Base-by-base conservation (phyloP, 1,140 invertebrate species). In the Plodia interpunctella region DNA sequence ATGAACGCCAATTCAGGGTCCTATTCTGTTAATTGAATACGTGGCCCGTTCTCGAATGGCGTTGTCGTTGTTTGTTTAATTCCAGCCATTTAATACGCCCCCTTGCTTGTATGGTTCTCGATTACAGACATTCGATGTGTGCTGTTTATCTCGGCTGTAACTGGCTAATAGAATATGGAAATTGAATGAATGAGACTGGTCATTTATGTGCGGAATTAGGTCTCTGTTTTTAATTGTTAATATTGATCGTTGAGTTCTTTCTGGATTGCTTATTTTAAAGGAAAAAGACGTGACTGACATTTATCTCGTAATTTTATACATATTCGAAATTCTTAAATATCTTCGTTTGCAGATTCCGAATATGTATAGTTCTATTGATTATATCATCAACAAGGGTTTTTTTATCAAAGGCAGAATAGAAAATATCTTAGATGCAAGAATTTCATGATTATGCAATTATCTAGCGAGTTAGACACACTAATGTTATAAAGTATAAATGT, bases 11-110 rank as follows among this genome's bases (percentile, higher is more conserved):
- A 83, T 85, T 77, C 78, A 64, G 75, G 77, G 76, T 80, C 78
- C 68, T 80, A 80, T 83, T 83, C 65, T 70, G 78, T 75, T 86
- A 87, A 86, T 84, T 84, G 77, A 80, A 80, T 77, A 67, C 73
- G 75, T 76, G 70, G 76, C 69, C 59, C 65, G 69, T 66, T 65
- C 67, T 55, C 55, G 65, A 62, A 61, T 70, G 62, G 72, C 67
- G 68, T 58, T 64, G 65, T 57, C 75, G 57, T 78, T 83, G 78
- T 86, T 79, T 76, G 74, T 72, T 20, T 52, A 52, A 21, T 52
- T 9, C 50, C 5, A 52, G 10, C 20, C 50, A 21, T 52, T 52
- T 52, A 21, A 21, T 50, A 50, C 49, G 50, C 20, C 50, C 50
- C 50, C 10, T 10, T 13, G 50, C 50, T 21, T 52, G 50, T 50